phyloP scores from a whole-genome alignment of 2,797 vertebrate species.

The Steatocranus sp. region DNA sequence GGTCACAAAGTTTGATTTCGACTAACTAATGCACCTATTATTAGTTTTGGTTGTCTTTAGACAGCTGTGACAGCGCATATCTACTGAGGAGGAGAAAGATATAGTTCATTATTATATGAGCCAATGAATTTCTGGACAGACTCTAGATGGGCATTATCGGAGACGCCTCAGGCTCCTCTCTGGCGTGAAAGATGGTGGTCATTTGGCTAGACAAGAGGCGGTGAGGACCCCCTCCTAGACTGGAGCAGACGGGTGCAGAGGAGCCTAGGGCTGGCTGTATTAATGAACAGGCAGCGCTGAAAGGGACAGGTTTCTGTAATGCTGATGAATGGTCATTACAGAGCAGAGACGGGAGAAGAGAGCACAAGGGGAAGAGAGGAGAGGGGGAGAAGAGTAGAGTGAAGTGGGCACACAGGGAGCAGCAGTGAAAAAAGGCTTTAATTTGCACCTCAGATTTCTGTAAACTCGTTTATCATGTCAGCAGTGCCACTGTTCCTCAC shows the following conservation, averaged over 20 bases:
- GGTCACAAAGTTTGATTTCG: constrained; percentile 11
- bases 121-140: constrained; percentile 64
- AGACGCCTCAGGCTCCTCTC: constrained; percentile 57
- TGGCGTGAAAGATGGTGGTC: constrained; percentile 77
- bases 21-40: constrained; percentile 12
- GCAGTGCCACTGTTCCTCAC: constrained; percentile 46
- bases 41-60: constrained; percentile 37
- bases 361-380: constrained; percentile 17
- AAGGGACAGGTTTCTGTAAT: constrained; percentile 80
- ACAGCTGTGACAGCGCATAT: constrained; percentile 17
- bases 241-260: constrained; percentile 54
- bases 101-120: constrained; percentile 55
- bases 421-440: constrained; percentile 62
- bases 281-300: constrained; percentile 77
- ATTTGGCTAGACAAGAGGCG: constrained; percentile 75
- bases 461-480: constrained; percentile 80
- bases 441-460: constrained; percentile 76
- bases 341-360: constrained; percentile 58
- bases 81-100: constrained; percentile 6
- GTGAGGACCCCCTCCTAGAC: constrained; percentile 72
- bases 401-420: constrained; percentile 52
- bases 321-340: constrained; percentile 84
- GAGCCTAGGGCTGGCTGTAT: constrained; percentile 69
- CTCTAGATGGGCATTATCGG: constrained; percentile 61
- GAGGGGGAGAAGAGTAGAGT: constrained; percentile 4